These are phyloP conservation scores for Andrena bucephala DNA, from an alignment of 2,888 invertebrate genomes.

Conservation along the genomic window DNA sequence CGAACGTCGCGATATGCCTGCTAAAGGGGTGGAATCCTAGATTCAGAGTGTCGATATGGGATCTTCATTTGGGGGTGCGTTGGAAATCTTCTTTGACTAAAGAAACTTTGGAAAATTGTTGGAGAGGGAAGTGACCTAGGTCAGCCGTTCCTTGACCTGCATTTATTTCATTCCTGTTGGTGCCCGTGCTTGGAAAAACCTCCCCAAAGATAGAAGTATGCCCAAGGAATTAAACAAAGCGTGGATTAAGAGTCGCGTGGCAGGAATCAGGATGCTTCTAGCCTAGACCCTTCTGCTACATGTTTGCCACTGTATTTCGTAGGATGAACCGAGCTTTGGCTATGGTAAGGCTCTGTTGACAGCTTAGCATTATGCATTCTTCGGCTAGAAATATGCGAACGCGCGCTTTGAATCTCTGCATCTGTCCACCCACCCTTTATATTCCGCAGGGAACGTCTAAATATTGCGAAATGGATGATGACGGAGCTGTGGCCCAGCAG, in stretches of 20 bases:
- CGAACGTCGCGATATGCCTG: slow-evolving; percentile 8
- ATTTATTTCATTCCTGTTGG: not conserved
- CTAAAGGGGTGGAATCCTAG: not conserved
- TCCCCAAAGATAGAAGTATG: slow-evolving; percentile 3
- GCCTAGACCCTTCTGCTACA: slow-evolving; percentile 9
- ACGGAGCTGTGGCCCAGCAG: not conserved
- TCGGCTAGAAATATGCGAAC: slow-evolving; percentile 2
- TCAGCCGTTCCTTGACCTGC: not conserved
- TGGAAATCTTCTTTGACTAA: no score
- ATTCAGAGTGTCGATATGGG: no score
- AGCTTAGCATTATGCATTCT: slow-evolving; percentile 32
- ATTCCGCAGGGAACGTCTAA: not conserved
- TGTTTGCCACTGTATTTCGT: slow-evolving; percentile 34
- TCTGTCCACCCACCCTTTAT: slow-evolving; percentile 12
- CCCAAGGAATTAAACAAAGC: slow-evolving; percentile 12
- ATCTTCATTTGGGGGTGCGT: no score
- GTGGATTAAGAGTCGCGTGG: slow-evolving; percentile 31
- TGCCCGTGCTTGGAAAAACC: not conserved
- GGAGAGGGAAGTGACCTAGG: not conserved
- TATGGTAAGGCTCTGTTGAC: slow-evolving; percentile 10
- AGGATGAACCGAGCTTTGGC: slow-evolving; percentile 39
- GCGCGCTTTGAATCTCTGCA: not conserved
- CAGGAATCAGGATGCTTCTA: slow-evolving; percentile 27
- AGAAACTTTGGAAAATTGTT: no score
- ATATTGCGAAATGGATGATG: not conserved